These are phyloP conservation scores for Lepidonotus clava DNA, from an alignment of 2,888 invertebrate genomes.

Conservation along the genomic window DNA sequence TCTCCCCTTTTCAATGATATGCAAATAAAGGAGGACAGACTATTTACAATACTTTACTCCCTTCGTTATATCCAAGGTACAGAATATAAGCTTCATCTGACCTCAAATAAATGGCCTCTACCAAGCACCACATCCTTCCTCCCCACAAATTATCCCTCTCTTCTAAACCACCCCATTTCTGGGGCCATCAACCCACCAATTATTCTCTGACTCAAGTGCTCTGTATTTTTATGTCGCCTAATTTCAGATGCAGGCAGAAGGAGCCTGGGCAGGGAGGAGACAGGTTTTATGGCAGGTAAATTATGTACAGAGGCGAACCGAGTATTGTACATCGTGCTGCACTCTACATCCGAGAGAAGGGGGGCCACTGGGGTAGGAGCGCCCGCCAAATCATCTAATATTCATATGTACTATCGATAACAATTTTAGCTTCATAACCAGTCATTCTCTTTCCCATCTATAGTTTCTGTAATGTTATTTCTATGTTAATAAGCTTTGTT, in stretches of 20 bases:
- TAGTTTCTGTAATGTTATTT: no score
- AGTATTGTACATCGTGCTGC: background rate
- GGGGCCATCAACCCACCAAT: constrained; percentile 15
- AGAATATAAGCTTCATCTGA: background rate
- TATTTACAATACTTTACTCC: no score
- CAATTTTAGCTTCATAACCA: no score
- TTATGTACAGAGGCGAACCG: constrained; percentile 29
- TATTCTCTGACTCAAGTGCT: constrained; percentile 46
- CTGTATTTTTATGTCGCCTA: constrained; percentile 51
- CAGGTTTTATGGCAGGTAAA: constrained; percentile 37
- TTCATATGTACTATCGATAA: no score
- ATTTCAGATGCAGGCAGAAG: constrained; percentile 33
- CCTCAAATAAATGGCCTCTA: background rate
- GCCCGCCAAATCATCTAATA: background rate
- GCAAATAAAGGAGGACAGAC: no score
- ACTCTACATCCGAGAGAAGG: background rate
- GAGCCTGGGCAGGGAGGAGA: background rate
- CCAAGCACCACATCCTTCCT: background rate
- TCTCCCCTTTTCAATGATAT: no score
- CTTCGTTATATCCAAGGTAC: background rate
- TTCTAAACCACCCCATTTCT: constrained; percentile 29
- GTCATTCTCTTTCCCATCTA: no score
- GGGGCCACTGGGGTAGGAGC: no score
- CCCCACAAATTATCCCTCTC: constrained; percentile 6
- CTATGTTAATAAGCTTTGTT: no score